Base-by-base conservation (phyloP, 1,140 invertebrate genomes). In the Drosophila gunungcola region DNA sequence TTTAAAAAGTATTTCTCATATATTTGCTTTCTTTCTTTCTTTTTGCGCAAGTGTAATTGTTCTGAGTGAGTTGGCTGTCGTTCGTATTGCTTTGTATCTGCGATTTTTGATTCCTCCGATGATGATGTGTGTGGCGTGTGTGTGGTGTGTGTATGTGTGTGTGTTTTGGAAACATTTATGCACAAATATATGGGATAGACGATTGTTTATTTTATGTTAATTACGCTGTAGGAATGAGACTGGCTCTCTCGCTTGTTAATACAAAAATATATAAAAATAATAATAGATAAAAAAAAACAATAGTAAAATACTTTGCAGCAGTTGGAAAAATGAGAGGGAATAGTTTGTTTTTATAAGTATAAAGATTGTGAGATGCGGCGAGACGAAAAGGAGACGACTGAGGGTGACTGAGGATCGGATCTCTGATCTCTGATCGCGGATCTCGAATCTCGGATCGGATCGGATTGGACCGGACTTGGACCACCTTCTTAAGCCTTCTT, bases 401-500 rank as follows among this genome's bases (percentile, higher is more conserved):
- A 42, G 55, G 55, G 48, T 34, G 29, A 58, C 46, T 49, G 46
- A 49, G 27, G 46, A 32, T 32, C 27, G 42, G 41, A 57, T 57
- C 46, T 27, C 13, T n/a, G n/a, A 41, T 42, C 39, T 27, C 45
- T 6, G 39, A 42, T 42, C 39, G n/a, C 39, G 3, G 45, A 46
- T 49, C 46, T 29, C 25, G 5, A 13, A 36, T 57, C 46, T 32
- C 32, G 55, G 13, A 43, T 45, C 41, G 55, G 29, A 57, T 21
- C 41, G 55, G 29, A 57, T 21, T 27, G 52, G 55, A 63, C 34
- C 53, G 45, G 13, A 46, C 57, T 42, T 21, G 51, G 46, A 12
- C 72, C 48, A n/a, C 48, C n/a, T 10, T 10, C 13, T 94, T 93
- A 95, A 91, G 94, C 95, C 60, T 94, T 94, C 92, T 96, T 96